Conservation (phyloP, 2,113 vertebrate species). For the Oxygymnocypris stewartii region DNA sequence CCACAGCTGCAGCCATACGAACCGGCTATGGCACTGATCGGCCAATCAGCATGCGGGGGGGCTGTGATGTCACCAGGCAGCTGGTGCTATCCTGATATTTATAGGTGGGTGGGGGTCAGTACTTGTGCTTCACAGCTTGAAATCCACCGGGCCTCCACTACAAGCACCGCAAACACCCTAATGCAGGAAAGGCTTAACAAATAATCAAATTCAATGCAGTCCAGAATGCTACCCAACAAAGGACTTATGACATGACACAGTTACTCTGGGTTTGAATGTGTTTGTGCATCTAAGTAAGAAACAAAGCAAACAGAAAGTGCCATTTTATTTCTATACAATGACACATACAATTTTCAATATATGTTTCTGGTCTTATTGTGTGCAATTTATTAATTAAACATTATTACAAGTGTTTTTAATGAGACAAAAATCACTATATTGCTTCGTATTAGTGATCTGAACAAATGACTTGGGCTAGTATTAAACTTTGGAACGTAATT, state of each 20-base stretch:
- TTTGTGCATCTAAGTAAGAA: background rate
- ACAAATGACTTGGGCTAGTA: background rate
- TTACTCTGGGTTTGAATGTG: slow-evolving; percentile 12
- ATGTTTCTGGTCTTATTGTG: background rate
- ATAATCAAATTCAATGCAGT: slow-evolving; percentile 23
- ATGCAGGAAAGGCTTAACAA: slow-evolving; percentile 8
- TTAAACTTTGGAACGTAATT: background rate
- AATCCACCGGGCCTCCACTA: slow-evolving; percentile 19
- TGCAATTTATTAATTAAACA: background rate
- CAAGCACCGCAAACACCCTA: slow-evolving; percentile 17
- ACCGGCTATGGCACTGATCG: slow-evolving; percentile 57
- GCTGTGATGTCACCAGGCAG: slow-evolving; percentile 78
- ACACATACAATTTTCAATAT: background rate
- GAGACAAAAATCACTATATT: background rate
- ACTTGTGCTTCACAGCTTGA: slow-evolving; percentile 37
- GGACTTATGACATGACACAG: slow-evolving; percentile 15
- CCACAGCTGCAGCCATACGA: slow-evolving; percentile 58
- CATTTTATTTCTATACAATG: background rate
- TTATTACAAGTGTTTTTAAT: background rate
- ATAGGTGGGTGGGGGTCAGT: slow-evolving; percentile 42
- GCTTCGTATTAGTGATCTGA: background rate
- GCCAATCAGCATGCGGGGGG: slow-evolving; percentile 71
- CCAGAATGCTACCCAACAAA: background rate
- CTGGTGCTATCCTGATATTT: slow-evolving; percentile 75
- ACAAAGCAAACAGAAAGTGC: background rate